These are phyloP conservation scores for Leistus spinibarbis DNA, from an alignment of 2,888 invertebrate species.

Conservation along the genomic window DNA sequence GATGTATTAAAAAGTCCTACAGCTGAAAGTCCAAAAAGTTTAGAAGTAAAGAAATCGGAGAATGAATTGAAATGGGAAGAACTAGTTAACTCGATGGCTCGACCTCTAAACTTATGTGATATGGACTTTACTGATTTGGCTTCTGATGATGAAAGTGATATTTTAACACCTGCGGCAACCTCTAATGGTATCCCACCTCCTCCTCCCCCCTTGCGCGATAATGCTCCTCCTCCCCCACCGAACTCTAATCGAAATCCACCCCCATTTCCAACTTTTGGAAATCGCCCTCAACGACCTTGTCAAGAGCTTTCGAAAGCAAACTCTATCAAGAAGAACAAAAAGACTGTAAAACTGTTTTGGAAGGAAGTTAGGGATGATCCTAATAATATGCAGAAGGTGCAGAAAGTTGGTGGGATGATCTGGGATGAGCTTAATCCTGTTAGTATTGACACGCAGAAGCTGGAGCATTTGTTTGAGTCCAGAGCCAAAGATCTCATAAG, in stretches of 20 bases:
- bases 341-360: constrained; percentile 98
- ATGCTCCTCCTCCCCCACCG: constrained; percentile 57
- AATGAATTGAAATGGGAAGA: constrained; percentile 97
- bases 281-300: constrained; percentile 53
- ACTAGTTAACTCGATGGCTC: constrained; percentile 71
- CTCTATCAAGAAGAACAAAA: constrained; percentile 83
- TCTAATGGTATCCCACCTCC: constrained; percentile 76
- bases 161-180: constrained; percentile 69
- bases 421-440: constrained; percentile 92
- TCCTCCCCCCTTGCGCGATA: constrained; percentile 71
- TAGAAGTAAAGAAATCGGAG: constrained; percentile 84
- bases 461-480: constrained; percentile 97
- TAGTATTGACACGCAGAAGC: constrained; percentile 85
- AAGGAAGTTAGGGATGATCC: constrained; percentile 87
- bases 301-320: constrained; percentile 51
- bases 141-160: constrained; percentile 85
- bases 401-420: constrained; percentile 68
- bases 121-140: constrained; percentile 95
- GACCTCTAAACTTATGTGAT: constrained; percentile 86
- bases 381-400: constrained; percentile 63
- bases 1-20: constrained; percentile 76
- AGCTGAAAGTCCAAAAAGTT: constrained; percentile 67
- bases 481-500: constrained; percentile 92
- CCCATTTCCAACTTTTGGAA: constrained; percentile 52
- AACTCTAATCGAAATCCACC: constrained; percentile 61